Base-by-base conservation (phyloP, 2,113 vertebrate species). In the Ciconia maguari region DNA sequence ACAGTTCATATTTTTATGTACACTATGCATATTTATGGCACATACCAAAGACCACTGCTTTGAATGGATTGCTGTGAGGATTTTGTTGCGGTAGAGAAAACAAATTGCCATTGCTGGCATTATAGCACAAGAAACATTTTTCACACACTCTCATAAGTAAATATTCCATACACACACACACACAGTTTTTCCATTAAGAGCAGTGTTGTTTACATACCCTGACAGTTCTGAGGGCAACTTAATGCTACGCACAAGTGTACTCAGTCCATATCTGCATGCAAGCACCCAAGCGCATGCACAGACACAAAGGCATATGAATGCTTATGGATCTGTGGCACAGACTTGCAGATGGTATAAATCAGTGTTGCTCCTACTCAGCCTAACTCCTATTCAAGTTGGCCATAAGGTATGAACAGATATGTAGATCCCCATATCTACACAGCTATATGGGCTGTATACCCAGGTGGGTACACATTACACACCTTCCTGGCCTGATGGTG, bases 31-130 rank as follows among this genome's bases (percentile, higher is more conserved):
- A 94, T 92, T 97, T 94, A 91, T 88, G 87, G 82, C 46, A 90
- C 58, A 77, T 70, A 80, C 78, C 93, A 94, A 89, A 72, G 74
- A 83, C 0, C 7, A 83, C 87, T 60, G 70, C 77, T 94, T 95
- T 91, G 91, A 96, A 97, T 76, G 62, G 62, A 93, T 83, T 46
- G 51, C 42, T 85, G 58, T 38, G 62, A 95, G 70, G 68, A 80
- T 96, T 95, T 91, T 85, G 58, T 91, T 86, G 75, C 82, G 81
- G 83, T 52, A 86, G 65, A 90, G 82, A 86, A 95, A 96, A 94
- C 86, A 87, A 96, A 93, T 96, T 66, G 51, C 75, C 89, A 55
- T 49, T 66, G 44, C 75, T 90, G 74, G 70, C 57, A 80, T 83
- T 87, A 90, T 19, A 85, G 84, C 20, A 51, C 62, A 88, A 85